A percentile compares a stretch with the other conserved stretches of the same genome.
These are phyloP conservation scores for Monodelphis domestica DNA, from an alignment of 2,797 vertebrate genomes.

Conservation along the genomic window DNA sequence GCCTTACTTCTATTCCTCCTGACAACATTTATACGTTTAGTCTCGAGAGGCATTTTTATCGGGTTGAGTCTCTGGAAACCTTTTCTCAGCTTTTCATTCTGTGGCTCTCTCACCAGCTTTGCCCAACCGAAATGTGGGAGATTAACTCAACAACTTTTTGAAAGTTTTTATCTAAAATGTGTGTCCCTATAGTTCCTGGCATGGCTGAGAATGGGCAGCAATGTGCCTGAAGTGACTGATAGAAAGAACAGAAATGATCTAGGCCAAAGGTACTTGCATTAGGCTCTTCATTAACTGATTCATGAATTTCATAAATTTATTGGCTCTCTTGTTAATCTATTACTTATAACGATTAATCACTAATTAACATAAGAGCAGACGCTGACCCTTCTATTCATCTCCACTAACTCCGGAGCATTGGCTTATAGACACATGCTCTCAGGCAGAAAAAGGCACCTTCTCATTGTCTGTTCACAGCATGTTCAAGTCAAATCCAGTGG, in stretches of 20 bases:
- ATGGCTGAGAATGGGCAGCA: not conserved
- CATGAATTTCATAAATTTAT: constrained; percentile 80
- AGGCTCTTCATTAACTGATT: constrained; percentile 84
- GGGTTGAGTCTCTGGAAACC: not conserved
- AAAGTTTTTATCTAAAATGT: not conserved
- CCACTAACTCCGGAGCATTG: constrained; percentile 5
- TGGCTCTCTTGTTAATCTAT: constrained; percentile 67
- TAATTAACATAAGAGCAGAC: constrained; percentile 78
- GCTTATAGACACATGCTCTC: rapidly evolving
- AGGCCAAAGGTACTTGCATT: constrained; percentile 49
- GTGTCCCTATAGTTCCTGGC: not conserved
- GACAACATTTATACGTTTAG: constrained; percentile 3
- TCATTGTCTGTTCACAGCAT: rapidly evolving
- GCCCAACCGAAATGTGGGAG: not conserved
- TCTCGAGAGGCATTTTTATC: not conserved
- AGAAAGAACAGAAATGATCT: not conserved
- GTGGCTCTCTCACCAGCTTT: not conserved
- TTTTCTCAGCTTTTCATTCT: constrained; percentile 7
- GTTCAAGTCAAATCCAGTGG: not conserved
- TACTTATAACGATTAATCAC: constrained; percentile 80
- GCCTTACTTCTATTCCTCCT: rapidly evolving
- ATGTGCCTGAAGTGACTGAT: not conserved
- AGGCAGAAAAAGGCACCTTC: not conserved
- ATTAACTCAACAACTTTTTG: not conserved
- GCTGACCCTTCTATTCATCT: constrained; percentile 76